These are phyloP conservation scores for Phycodurus eques DNA, from an alignment of 2,113 vertebrate species.

Conservation along the genomic window DNA sequence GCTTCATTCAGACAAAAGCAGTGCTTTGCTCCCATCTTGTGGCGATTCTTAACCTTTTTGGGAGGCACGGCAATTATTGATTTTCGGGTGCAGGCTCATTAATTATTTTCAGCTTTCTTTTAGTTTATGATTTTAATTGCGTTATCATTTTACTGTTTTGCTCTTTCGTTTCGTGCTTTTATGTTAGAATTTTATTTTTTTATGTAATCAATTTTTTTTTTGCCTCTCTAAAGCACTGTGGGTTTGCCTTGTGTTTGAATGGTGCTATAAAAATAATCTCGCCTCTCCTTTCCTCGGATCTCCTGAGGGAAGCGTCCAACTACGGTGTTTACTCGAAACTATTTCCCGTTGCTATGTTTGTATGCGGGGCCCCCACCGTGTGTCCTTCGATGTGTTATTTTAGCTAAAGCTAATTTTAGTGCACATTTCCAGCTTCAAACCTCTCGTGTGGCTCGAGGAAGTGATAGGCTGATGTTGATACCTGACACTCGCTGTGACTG, in stretches of 20 bases:
- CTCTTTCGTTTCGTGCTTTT: too few relatives aligned
- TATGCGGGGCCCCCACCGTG: slow-evolving; percentile 16
- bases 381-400: slow-evolving; percentile 47
- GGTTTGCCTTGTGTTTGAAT: background rate
- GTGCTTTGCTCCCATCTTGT: too few relatives aligned
- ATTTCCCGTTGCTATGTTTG: slow-evolving; percentile 30
- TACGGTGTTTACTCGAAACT: slow-evolving; percentile 28
- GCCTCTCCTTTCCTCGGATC: background rate
- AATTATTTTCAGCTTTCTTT: too few relatives aligned
- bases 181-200: too few relatives aligned
- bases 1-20: too few relatives aligned
- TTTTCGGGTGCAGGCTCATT: too few relatives aligned
- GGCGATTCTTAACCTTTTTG: too few relatives aligned
- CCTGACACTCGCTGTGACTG: slow-evolving; percentile 3
- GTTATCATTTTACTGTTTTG: too few relatives aligned
- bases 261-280: background rate
- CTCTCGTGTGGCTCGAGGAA: background rate
- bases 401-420: slow-evolving; percentile 49
- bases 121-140: too few relatives aligned
- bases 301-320: background rate
- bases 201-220: too few relatives aligned
- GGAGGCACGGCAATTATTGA: too few relatives aligned
- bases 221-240: background rate
- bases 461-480: background rate
- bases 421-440: slow-evolving; percentile 1